These are phyloP conservation scores for Nephotettix cincticeps DNA, from an alignment of 1,140 invertebrate genomes.

Conservation along the genomic window DNA sequence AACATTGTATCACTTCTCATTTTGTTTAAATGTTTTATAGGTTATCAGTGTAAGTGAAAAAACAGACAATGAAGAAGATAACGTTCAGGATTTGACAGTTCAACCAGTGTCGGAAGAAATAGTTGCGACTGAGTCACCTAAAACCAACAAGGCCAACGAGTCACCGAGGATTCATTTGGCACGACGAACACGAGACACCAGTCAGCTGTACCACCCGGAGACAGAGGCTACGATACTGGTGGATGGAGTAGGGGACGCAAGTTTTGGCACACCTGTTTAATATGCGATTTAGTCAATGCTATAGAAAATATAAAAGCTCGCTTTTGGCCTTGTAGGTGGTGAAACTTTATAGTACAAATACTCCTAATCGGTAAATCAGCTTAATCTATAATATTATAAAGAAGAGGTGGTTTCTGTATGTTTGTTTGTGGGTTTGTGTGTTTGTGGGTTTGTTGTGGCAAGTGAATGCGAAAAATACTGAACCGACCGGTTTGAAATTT, in stretches of 20 bases:
- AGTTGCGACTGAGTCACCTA: background rate
- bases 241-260: slow-evolving; percentile 34
- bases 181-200: background rate
- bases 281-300: no score
- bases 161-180: background rate
- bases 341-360: no score
- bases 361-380: no score
- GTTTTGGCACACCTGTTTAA: slow-evolving; percentile 38
- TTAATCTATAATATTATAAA: no score
- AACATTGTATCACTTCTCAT: no score
- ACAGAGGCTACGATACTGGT: slow-evolving; percentile 24
- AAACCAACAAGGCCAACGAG: background rate
- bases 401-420: no score
- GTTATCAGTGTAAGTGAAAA: background rate
- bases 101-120: background rate
- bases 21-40: background rate
- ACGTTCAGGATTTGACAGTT: background rate
- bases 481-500: no score
- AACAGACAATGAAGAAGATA: background rate
- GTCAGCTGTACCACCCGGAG: slow-evolving; percentile 32
- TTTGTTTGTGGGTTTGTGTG: no score
- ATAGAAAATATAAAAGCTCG: no score
- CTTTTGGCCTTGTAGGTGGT: no score
- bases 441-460: no score
- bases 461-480: no score